These are phyloP conservation scores for Drosophila nebulosa DNA, from an alignment of 1,140 invertebrate genomes.

Conservation along the genomic window DNA sequence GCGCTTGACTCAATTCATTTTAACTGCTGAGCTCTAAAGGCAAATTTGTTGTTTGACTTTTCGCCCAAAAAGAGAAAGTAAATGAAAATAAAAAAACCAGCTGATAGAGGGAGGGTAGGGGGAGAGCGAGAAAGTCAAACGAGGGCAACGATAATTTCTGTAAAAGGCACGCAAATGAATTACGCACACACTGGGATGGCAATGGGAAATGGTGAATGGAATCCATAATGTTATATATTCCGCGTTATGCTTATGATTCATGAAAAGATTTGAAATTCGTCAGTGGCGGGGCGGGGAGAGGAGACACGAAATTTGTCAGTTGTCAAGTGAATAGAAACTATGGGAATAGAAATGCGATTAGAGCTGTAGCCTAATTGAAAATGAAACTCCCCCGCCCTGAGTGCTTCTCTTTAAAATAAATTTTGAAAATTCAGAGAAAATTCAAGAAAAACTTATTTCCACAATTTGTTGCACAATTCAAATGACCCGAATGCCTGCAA, in stretches of 20 bases:
- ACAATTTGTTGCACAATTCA: not conserved
- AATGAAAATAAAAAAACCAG: not conserved
- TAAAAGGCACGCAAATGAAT: conserved; percentile 14
- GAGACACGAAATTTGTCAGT: not conserved
- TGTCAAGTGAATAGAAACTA: not conserved
- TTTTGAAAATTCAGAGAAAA: too few relatives aligned
- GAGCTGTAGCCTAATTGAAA: too few relatives aligned
- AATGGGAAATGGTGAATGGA: not conserved
- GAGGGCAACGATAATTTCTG: conserved; percentile 10
- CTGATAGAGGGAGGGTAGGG: not conserved
- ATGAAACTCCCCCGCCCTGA: too few relatives aligned
- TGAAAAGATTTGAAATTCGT: not conserved
- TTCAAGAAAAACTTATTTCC: too few relatives aligned
- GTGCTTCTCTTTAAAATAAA: too few relatives aligned
- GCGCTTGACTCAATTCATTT: conserved; percentile 3
- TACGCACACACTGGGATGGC: not conserved
- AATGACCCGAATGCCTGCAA: not conserved
- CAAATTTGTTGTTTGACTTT: conserved; percentile 12
- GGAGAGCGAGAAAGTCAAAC: not conserved
- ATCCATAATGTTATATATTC: conserved; percentile 10
- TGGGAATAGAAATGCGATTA: not conserved
- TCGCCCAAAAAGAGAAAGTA: not conserved
- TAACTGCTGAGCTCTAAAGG: conserved; percentile 7
- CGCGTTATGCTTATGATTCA: conserved; percentile 2
- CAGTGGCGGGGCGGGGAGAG: too few relatives aligned